A percentile compares a stretch with the other conserved stretches of the same genome.
Conservation (phyloP, 2,113 vertebrate species). For the Axis porcinus region DNA sequence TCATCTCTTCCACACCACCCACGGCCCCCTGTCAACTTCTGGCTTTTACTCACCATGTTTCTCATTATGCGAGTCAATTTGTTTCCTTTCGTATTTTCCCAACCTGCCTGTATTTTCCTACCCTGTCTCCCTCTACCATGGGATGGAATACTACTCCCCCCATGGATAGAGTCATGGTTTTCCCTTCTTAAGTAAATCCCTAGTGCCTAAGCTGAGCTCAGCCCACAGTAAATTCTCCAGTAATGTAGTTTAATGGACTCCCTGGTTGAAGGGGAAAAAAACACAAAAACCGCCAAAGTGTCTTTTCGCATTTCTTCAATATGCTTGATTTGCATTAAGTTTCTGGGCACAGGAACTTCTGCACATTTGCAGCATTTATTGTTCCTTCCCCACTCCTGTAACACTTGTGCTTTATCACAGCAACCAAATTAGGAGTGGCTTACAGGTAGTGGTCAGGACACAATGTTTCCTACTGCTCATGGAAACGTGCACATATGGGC, state of each 20-base stretch:
- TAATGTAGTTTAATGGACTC: not conserved
- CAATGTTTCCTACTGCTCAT: not conserved
- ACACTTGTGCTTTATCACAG: not conserved
- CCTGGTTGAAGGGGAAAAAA: not conserved
- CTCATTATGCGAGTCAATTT: not conserved
- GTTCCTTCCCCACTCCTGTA: not conserved
- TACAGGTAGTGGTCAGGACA: not conserved
- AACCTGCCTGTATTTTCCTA: not conserved
- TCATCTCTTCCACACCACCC: not conserved
- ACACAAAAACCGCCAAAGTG: not conserved
- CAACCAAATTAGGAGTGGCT: not conserved
- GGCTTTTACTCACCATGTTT: not conserved
- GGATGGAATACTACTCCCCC: not conserved
- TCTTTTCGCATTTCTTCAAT: not conserved
- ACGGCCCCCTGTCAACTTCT: not conserved
- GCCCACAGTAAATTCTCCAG: not conserved
- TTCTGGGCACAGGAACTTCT: not conserved
- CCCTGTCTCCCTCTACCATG: not conserved
- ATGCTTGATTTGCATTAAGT: not conserved
- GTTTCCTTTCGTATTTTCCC: not conserved
- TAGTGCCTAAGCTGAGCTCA: not conserved
- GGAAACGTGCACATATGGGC: not conserved
- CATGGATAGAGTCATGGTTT: not conserved
- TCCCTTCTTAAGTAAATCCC: not conserved
- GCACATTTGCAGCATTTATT: not conserved